phyloP scores from a whole-genome alignment of 1,140 invertebrate genomes.

The Parapsyche elsis region DNA sequence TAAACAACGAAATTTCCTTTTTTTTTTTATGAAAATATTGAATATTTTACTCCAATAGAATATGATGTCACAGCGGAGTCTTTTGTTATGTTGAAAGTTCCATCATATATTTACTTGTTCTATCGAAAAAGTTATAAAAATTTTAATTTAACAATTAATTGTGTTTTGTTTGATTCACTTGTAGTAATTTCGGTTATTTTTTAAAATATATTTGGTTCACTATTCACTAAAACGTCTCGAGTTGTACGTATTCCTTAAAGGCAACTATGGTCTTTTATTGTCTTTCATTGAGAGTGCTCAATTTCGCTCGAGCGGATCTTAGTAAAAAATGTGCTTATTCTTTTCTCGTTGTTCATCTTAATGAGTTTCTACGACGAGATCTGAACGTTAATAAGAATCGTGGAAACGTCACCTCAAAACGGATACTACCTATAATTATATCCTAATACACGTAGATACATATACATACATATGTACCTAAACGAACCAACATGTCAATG shows the following conservation, averaged over 20 bases:
- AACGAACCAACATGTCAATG: no score
- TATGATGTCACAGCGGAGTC: no score
- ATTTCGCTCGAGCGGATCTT: neutral
- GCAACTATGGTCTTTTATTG: neutral
- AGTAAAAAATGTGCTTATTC: slow-evolving; percentile 28
- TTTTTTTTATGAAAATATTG: no score
- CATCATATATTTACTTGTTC: no score
- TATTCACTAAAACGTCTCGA: neutral
- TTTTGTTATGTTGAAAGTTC: no score
- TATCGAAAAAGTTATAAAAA: no score
- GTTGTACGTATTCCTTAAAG: neutral
- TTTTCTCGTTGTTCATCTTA: slow-evolving; percentile 26
- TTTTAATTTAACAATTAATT: no score
- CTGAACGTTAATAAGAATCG: slow-evolving; percentile 22
- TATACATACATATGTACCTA: no score
- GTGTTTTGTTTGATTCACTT: no score
- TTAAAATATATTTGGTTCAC: neutral
- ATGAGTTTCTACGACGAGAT: slow-evolving; percentile 18
- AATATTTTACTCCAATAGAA: no score
- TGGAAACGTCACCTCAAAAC: neutral
- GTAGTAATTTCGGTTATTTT: no score
- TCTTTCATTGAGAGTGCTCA: neutral
- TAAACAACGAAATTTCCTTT: no score
- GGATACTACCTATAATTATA: neutral
- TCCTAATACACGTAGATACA: neutral